Base-by-base conservation (phyloP, 2,113 vertebrate genomes). In the Abramis brama region DNA sequence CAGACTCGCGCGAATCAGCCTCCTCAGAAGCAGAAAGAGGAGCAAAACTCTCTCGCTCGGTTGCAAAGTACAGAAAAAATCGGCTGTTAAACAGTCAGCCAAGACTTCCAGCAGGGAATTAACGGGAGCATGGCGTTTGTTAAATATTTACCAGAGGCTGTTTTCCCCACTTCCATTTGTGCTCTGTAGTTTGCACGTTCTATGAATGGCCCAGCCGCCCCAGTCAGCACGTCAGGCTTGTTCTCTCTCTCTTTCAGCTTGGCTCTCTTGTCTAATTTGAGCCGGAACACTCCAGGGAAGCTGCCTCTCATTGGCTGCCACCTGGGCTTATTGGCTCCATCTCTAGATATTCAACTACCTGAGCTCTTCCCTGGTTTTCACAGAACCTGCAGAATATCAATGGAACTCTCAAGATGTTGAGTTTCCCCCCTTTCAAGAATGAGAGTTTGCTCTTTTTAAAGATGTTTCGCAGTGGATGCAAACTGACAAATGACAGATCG, bases 141-240 rank as follows among this genome's bases (percentile, higher is more conserved):
- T 75, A 88, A 85, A 89, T 85, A 89, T 82, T 87, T 82, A 85
- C 70, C 52, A 62, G 85, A 85, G 76, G 85, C 73, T 55, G 85
- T 86, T 80, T 70, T 57, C 71, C n/a, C 62, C 55, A 30, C 52
- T 79, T 77, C 27, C 80, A 27, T 71, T 84, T 70, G 59, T 84
- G 19, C 70, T 59, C 15, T 70, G 73, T 25, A 52, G 50, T 82
- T 84, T 43, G 47, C 52, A 76, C 78, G 82, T 33, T 85, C 87
- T 57, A 36, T 82, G 50, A 62, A 66, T 62, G 11, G 12, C 47
- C 36, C 47, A 55, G 70, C 13, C n/a, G 25, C n/a, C 27, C 27
- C 36, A 52, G 79, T 33, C 62, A 70, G 25, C 52, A 27, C 0
- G 57, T 81, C 82, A 68, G 25, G 50, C 17, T 8, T 39, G 19